These are phyloP conservation scores for Casuarius casuarius DNA, from an alignment of 2,113 vertebrate genomes.

Conservation along the genomic window DNA sequence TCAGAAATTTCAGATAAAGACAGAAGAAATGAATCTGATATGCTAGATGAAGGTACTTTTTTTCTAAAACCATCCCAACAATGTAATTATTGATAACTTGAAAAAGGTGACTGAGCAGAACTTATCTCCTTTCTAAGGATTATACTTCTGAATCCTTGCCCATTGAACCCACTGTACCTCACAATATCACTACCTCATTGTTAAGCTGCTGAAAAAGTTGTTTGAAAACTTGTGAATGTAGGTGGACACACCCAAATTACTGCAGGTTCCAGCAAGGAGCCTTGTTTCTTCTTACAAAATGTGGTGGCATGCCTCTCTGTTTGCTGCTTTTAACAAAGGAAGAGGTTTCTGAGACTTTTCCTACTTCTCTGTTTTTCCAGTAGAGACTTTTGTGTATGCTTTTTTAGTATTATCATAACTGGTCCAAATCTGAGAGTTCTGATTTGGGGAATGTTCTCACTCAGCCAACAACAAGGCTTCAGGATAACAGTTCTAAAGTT, in stretches of 20 bases:
- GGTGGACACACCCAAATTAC: neutral
- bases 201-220: neutral
- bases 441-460: neutral
- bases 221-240: neutral
- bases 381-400: neutral
- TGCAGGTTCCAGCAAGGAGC: neutral
- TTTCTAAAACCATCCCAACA: neutral
- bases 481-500: neutral
- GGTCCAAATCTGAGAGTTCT: neutral
- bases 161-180: fast-evolving
- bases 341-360: neutral
- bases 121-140: neutral
- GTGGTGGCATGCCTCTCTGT: neutral
- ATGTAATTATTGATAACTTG: neutral
- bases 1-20: neutral
- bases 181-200: neutral
- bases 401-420: neutral
- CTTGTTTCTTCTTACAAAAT: neutral
- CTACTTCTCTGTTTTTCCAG: neutral
- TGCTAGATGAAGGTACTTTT: neutral
- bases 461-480: neutral
- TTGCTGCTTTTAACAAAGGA: neutral
- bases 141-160: neutral
- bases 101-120: neutral
- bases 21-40: neutral